Evolutionary conservation across 2,888 invertebrate species (phyloP).

Genomic region (Disparrhopalites patrizii): DNA sequence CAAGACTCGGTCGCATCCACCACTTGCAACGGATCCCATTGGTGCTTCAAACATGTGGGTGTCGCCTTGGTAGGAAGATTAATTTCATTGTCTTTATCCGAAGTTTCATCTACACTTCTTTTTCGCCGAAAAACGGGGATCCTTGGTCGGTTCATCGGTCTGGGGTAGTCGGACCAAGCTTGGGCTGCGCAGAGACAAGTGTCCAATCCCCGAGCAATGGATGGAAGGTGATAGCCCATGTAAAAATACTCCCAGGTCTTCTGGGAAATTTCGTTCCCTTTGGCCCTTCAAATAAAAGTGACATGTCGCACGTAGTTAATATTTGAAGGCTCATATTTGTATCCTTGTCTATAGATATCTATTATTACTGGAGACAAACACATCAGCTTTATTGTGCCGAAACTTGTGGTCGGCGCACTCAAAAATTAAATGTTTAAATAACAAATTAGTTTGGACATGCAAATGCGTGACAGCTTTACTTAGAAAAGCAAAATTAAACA

Average conservation of each 20-base stretch:
- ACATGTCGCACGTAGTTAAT: too few species aligned
- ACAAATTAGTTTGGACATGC: too few species aligned
- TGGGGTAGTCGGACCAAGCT: not conserved
- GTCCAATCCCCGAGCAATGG: not conserved
- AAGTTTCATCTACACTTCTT: not conserved
- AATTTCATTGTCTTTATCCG: not conserved
- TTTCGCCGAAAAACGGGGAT: slow-evolving; percentile 5
- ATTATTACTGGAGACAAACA: too few species aligned
- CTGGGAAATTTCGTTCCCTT: not conserved
- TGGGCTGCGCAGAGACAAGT: slow-evolving; percentile 5
- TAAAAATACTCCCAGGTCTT: slow-evolving; percentile 4
- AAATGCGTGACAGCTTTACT: too few species aligned
- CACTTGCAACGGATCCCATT: slow-evolving; percentile 11
- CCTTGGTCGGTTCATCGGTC: not conserved
- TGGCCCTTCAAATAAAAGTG: not conserved
- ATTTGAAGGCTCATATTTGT: too few species aligned
- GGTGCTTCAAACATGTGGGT: slow-evolving; percentile 1
- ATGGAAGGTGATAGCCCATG: not conserved
- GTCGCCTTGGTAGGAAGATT: too few species aligned
- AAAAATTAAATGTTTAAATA: too few species aligned
- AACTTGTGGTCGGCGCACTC: too few species aligned
- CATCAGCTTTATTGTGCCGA: too few species aligned
- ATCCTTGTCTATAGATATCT: too few species aligned
- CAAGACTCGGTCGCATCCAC: too few species aligned
- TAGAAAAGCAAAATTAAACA: too few species aligned